Percentiles rank a stretch among this genome's conserved stretches.
Conservation (phyloP, 2,888 invertebrate species). For the Hemistola chrysoprasaria region DNA sequence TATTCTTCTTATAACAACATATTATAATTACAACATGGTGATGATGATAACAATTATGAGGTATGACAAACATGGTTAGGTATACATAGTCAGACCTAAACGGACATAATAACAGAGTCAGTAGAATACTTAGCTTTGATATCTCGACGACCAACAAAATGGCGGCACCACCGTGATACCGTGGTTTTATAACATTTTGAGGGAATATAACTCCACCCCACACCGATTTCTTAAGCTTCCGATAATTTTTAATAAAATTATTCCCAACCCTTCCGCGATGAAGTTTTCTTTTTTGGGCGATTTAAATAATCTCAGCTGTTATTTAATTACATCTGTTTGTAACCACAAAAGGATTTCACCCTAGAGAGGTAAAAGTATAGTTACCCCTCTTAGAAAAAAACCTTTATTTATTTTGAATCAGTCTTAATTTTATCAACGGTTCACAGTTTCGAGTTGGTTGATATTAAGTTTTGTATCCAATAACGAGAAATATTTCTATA, state of each 20-base stretch:
- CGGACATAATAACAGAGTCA: too few species aligned
- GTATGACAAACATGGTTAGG: too few species aligned
- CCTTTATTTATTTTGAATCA: conserved; percentile 20
- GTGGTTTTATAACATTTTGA: too few species aligned
- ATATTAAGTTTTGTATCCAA: conserved; percentile 10
- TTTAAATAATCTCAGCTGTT: conserved; percentile 9
- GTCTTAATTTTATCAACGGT: conserved; percentile 8
- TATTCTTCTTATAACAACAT: too few species aligned
- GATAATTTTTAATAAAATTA: conserved; percentile 52
- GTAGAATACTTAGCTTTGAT: too few species aligned
- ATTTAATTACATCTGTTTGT: conserved; percentile 10
- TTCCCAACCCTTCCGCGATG: conserved; percentile 35
- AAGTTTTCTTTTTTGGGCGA: conserved; percentile 20
- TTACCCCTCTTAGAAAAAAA: conserved; percentile 2
- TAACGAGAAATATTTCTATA: conserved; percentile 15
- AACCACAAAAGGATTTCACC: conserved; percentile 4
- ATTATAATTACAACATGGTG: too few species aligned
- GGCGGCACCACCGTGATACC: too few species aligned
- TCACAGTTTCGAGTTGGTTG: conserved; percentile 12
- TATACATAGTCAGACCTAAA: too few species aligned
- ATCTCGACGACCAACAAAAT: too few species aligned
- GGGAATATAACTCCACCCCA: conserved; percentile 39
- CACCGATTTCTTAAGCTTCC: conserved; percentile 31
- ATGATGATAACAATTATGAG: too few species aligned
- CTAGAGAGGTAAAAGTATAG: not conserved